Conservation (phyloP, 2,797 vertebrate genomes). For the Xenopus petersii region DNA sequence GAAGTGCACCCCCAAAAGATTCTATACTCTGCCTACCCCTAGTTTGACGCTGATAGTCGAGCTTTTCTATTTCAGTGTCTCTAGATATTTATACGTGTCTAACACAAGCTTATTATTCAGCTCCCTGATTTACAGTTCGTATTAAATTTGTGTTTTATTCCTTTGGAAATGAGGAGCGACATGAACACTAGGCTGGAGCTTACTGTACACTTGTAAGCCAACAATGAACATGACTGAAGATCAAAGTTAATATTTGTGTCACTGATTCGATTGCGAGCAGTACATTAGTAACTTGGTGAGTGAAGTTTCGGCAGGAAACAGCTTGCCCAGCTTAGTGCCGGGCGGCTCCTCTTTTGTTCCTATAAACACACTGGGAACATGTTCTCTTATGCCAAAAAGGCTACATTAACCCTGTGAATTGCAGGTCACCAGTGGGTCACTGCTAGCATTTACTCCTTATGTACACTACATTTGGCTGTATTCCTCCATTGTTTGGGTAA, state of each 20-base stretch:
- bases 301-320: slow-evolving; percentile 51
- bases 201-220: neutral
- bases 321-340: slow-evolving; percentile 36
- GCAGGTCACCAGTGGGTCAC: slow-evolving; percentile 49
- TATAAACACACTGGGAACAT: slow-evolving; percentile 49
- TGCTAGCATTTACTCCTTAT: neutral
- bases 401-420: slow-evolving; percentile 54
- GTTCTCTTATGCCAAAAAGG: slow-evolving; percentile 39
- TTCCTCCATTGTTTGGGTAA: slow-evolving; percentile 23
- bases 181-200: too few species aligned
- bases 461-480: neutral
- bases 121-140: too few species aligned
- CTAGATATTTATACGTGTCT: too few species aligned
- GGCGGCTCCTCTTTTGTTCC: slow-evolving; percentile 50
- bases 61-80: too few species aligned
- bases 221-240: slow-evolving; percentile 16
- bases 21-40: too few species aligned
- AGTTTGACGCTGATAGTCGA: too few species aligned
- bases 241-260: slow-evolving; percentile 4
- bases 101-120: too few species aligned
- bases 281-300: slow-evolving; percentile 20
- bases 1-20: too few species aligned
- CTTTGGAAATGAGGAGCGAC: too few species aligned
- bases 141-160: too few species aligned
- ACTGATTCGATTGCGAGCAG: slow-evolving; percentile 7